Conservation (phyloP, 64 coral and sea anemone species). For the Stichodactyla mertensii region DNA sequence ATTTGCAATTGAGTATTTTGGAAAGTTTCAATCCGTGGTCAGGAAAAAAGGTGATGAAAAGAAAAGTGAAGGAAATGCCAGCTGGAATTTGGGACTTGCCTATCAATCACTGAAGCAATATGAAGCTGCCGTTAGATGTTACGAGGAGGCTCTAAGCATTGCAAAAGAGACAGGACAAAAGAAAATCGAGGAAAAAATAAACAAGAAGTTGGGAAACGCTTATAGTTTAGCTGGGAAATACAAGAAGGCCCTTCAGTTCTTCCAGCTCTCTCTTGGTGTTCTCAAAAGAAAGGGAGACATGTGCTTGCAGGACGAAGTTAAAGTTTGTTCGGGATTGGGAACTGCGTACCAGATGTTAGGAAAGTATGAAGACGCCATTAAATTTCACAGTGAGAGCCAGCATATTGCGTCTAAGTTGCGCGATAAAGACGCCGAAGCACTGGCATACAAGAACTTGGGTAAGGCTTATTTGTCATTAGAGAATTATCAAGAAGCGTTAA, state of each 20-base stretch:
- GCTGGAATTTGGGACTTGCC: constrained; percentile 9
- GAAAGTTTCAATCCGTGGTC: constrained; percentile 12
- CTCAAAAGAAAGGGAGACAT: neutral
- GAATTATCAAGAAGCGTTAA: neutral
- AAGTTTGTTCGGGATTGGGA: too few relatives aligned
- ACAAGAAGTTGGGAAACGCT: neutral
- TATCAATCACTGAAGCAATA: neutral
- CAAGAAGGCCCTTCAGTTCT: neutral
- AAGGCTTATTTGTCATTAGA: neutral
- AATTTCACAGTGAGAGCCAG: neutral
- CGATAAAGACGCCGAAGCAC: neutral
- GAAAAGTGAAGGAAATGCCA: neutral
- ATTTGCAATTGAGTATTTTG: neutral
- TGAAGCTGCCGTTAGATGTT: constrained; percentile 2
- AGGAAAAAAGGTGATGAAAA: constrained; percentile 16
- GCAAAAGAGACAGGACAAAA: constrained; percentile 6
- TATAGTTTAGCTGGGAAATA: neutral
- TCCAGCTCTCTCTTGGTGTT: neutral
- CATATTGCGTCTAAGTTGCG: neutral
- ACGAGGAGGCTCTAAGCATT: neutral
- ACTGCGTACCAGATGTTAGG: neutral
- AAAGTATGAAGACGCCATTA: neutral
- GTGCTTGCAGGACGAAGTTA: neutral
- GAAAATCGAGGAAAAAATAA: neutral
- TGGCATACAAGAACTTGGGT: neutral